Percentiles rank a stretch among this genome's conserved stretches.
These are phyloP conservation scores for Ceratina calcarata DNA, from an alignment of 1,140 invertebrate genomes.

Conservation along the genomic window DNA sequence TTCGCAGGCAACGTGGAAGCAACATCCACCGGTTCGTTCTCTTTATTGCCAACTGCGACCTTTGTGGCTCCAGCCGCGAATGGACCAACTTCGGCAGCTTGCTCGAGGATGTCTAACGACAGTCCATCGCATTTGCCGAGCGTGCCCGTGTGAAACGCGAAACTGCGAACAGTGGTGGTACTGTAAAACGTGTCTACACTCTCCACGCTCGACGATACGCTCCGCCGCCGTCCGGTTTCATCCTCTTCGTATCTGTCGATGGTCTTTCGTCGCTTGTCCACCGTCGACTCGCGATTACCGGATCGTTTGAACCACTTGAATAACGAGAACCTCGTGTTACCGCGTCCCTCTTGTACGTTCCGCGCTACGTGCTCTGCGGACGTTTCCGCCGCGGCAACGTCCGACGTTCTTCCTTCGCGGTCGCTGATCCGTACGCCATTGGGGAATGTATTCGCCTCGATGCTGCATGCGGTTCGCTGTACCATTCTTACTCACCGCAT, in stretches of 20 bases:
- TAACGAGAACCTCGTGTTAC: conserved; percentile 69
- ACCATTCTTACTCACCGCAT: conserved; percentile 72
- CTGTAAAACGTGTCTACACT: conserved; percentile 84
- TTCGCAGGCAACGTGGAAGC: conserved; percentile 67
- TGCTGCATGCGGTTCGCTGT: conserved; percentile 64
- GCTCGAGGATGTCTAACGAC: conserved; percentile 68
- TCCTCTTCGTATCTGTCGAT: conserved; percentile 16
- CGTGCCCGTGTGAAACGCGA: conserved; percentile 82
- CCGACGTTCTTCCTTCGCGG: conserved; percentile 43
- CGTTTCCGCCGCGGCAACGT: conserved; percentile 60
- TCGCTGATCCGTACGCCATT: conserved; percentile 63
- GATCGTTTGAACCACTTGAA: conserved; percentile 76
- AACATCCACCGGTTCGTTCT: conserved; percentile 51
- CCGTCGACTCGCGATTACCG: conserved; percentile 42
- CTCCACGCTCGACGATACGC: conserved; percentile 78
- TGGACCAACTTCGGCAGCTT: conserved; percentile 80
- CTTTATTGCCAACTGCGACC: conserved; percentile 64
- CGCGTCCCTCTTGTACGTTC: conserved; percentile 33
- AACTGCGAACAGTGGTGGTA: conserved; percentile 86
- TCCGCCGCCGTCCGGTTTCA: conserved; percentile 25
- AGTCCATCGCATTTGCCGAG: conserved; percentile 54
- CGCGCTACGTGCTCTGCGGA: conserved; percentile 35
- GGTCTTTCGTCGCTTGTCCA: conserved; percentile 55
- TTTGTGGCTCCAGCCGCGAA: conserved; percentile 81
- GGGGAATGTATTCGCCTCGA: conserved; percentile 50